These are phyloP conservation scores for Staurois parvus DNA, from an alignment of 2,797 vertebrate genomes.

Conservation along the genomic window DNA sequence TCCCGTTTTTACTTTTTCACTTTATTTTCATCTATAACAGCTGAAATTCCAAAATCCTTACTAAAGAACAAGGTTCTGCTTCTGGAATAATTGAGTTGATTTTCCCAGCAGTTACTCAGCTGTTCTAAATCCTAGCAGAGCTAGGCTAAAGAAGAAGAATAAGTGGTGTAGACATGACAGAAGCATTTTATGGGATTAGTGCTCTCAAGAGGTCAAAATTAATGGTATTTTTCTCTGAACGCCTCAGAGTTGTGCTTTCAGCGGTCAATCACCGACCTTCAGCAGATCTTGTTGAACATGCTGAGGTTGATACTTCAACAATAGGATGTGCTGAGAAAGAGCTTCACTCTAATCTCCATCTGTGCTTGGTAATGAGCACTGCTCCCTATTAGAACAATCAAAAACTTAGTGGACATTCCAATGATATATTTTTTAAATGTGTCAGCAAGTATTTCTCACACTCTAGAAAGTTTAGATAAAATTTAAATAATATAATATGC, in stretches of 20 bases:
- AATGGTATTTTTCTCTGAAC: constrained; percentile 33
- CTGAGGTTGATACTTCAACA: constrained; percentile 40
- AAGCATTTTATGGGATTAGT: constrained; percentile 25
- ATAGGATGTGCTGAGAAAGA: constrained; percentile 13
- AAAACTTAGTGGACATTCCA: constrained; percentile 27
- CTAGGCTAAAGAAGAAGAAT: constrained; percentile 22
- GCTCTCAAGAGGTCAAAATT: constrained; percentile 46
- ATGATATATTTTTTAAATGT: constrained; percentile 18
- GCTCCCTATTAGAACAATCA: constrained; percentile 36
- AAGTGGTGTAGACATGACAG: constrained; percentile 19
- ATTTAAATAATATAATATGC: constrained; percentile 10
- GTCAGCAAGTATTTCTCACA: constrained; percentile 21
- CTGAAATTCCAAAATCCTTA: constrained; percentile 41
- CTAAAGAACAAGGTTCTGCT: not conserved
- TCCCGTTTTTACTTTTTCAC: not conserved
- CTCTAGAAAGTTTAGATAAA: constrained; percentile 10
- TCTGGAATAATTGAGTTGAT: constrained; percentile 45
- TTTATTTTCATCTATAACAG: constrained; percentile 17
- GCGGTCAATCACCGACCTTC: constrained; percentile 27
- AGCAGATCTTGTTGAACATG: constrained; percentile 27
- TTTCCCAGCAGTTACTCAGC: constrained; percentile 42
- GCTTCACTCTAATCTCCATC: constrained; percentile 21
- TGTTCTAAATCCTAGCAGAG: constrained; percentile 2
- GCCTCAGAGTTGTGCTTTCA: constrained; percentile 21
- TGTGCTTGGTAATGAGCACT: constrained; percentile 17